Base-by-base conservation (phyloP, 2,888 invertebrate genomes). In the Dorcus parallelipipedus region DNA sequence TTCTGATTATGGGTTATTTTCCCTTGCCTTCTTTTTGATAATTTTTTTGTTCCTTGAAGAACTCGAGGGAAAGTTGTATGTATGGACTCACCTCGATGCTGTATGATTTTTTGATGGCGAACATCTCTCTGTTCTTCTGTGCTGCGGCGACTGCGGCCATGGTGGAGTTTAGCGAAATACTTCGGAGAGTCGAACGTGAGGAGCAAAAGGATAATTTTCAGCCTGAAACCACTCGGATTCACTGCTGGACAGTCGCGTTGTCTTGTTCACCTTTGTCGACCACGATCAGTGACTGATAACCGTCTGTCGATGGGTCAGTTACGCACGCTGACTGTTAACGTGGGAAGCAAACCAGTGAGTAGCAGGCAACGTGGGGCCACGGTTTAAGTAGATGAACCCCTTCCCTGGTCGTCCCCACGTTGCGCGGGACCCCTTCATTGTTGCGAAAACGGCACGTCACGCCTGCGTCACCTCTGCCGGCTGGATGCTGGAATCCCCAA, bases 41-140 rank as follows among this genome's bases (percentile, higher is more conserved):
- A 6, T 1, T 33, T 33, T 33, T 33, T 33, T 7, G n/a, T 33
- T 33, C 26, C 7, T 33, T 33, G 26, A 7, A 33, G 3, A 33
- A 33, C 26, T 33, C 26, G 26, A 33, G 26, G 26, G 26, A 33
- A 33, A 33, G 26, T 26, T 52, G 56, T 49, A 20, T 14, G 14
- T 14, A 14, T 52, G 52, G n/a, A 82, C 91, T 89, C 83, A 95
- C 95, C 92, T 95, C 95, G 80, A 95, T 93, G 84, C 94, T 95
- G 87, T 95, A 95, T 68, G 94, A 94, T 80, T 95, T 95, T 84
- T 95, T 95, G 84, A 95, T 95, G 79, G 95, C 94, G 86, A 95
- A 95, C 90, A 94, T 91, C 82, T 95, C 94, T 79, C 95, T 89
- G 83, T 93, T 95, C 83, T 93, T 93, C 83, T 93, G 93, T 67